These are phyloP conservation scores for Drosophila kepulauana DNA, from an alignment of 1,140 invertebrate species.

Conservation along the genomic window DNA sequence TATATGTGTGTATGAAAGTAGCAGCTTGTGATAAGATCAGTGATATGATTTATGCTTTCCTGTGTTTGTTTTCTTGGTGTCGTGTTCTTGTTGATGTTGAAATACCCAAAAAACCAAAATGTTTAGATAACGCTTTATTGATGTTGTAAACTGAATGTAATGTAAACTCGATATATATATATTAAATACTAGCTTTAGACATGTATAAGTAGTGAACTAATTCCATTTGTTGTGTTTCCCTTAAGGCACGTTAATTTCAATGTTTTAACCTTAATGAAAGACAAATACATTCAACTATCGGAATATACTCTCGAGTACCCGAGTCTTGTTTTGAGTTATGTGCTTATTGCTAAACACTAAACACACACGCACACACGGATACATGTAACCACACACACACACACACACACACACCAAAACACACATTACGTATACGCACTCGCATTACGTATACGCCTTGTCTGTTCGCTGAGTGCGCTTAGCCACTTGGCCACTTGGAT, in stretches of 20 bases:
- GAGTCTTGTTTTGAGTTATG: constrained; percentile 34
- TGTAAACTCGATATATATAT: constrained; percentile 28
- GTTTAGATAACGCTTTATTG: constrained; percentile 57
- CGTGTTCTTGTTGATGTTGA: constrained; percentile 33
- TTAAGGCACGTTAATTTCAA: constrained; percentile 58
- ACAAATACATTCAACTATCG: constrained; percentile 33
- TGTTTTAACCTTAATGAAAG: constrained; percentile 36
- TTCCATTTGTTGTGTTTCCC: constrained; percentile 37
- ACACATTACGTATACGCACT: constrained; percentile 4
- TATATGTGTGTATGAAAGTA: constrained; percentile 12
- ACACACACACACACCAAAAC: background rate
- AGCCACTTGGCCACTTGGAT: background rate
- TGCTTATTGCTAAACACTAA: constrained; percentile 35
- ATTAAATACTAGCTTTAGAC: background rate
- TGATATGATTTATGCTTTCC: constrained; percentile 39
- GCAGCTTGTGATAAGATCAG: constrained; percentile 41
- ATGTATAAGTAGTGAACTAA: constrained; percentile 25
- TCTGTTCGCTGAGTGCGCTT: constrained; percentile 7
- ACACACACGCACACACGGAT: constrained; percentile 23
- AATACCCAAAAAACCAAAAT: constrained; percentile 26
- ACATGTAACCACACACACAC: background rate
- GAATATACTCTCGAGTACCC: constrained; percentile 13
- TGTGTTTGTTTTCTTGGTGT: constrained; percentile 40
- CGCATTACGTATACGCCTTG: constrained; percentile 26
- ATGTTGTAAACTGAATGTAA: constrained; percentile 71